A percentile compares a stretch with the other conserved stretches of the same genome.
These are phyloP conservation scores for Cochlearius cochlearius DNA, from an alignment of 2,113 vertebrate genomes.

Conservation along the genomic window DNA sequence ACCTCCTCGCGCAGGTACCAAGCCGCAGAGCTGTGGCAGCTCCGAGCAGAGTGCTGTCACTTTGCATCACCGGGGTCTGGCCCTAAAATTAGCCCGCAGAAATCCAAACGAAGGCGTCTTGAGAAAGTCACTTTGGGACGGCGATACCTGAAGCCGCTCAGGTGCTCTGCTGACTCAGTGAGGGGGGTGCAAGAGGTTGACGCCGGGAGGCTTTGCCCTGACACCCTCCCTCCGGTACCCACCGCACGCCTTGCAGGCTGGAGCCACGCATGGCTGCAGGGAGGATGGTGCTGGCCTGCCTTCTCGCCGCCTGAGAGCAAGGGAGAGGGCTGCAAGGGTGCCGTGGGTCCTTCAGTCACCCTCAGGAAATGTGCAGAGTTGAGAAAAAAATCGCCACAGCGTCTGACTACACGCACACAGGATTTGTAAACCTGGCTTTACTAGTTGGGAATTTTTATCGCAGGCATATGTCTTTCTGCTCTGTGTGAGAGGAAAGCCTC, in stretches of 20 bases:
- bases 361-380: accelerated
- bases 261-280: not conserved
- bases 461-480: not conserved
- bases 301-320: not conserved
- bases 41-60: not conserved
- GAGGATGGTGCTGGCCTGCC: not conserved
- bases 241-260: not conserved
- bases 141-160: not conserved
- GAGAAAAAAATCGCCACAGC: not conserved
- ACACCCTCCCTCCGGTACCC: not conserved
- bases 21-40: accelerated
- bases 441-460: not conserved
- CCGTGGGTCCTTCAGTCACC: not conserved
- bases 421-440: not conserved
- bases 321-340: not conserved
- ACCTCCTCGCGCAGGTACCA: not conserved
- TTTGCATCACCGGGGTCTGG: accelerated
- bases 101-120: not conserved
- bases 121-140: not conserved
- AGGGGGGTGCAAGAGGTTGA: not conserved
- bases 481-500: not conserved
- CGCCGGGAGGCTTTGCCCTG: not conserved
- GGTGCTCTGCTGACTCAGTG: not conserved
- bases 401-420: not conserved
- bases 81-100: not conserved